Percentiles rank a stretch among this genome's conserved stretches.
These are phyloP conservation scores for Odocoileus hemionus DNA, from an alignment of 2,113 vertebrate species.

Conservation along the genomic window DNA sequence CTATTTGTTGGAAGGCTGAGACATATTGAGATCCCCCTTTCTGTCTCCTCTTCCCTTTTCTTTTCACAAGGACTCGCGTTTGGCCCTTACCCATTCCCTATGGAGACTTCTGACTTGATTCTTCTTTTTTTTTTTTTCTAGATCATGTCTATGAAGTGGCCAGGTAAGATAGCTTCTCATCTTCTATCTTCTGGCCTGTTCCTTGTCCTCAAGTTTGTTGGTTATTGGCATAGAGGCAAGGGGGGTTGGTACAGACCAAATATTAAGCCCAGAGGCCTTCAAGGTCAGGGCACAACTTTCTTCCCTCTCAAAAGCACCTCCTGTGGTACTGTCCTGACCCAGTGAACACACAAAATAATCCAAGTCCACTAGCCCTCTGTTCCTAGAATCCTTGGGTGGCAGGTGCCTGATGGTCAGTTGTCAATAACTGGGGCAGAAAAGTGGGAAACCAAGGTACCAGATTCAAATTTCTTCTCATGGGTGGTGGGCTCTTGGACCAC, in stretches of 20 bases:
- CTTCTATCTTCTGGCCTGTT: neutral
- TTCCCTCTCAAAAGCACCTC: neutral
- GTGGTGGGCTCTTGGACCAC: neutral
- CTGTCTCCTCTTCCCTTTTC: neutral
- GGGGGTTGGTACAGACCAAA: neutral
- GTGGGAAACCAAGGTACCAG: neutral
- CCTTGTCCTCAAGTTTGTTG: neutral
- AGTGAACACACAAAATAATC: conserved; percentile 5
- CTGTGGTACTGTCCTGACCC: neutral
- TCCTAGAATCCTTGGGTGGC: neutral
- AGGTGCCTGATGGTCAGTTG: neutral
- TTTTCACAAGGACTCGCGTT: neutral
- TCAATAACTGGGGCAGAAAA: neutral
- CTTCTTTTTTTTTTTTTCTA: conserved; percentile 63
- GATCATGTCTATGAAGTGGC: conserved; percentile 24
- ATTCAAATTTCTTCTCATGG: neutral
- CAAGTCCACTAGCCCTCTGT: neutral
- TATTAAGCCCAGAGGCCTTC: neutral
- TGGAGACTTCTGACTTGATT: conserved; percentile 42
- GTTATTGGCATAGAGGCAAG: neutral
- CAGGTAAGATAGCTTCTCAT: conserved; percentile 49
- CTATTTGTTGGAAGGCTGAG: neutral
- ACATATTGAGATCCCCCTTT: neutral
- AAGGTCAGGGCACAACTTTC: neutral
- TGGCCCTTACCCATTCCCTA: neutral